Percentiles rank a stretch among this genome's conserved stretches.
These are phyloP conservation scores for Athene noctua DNA, from an alignment of 2,113 vertebrate genomes.

Conservation along the genomic window DNA sequence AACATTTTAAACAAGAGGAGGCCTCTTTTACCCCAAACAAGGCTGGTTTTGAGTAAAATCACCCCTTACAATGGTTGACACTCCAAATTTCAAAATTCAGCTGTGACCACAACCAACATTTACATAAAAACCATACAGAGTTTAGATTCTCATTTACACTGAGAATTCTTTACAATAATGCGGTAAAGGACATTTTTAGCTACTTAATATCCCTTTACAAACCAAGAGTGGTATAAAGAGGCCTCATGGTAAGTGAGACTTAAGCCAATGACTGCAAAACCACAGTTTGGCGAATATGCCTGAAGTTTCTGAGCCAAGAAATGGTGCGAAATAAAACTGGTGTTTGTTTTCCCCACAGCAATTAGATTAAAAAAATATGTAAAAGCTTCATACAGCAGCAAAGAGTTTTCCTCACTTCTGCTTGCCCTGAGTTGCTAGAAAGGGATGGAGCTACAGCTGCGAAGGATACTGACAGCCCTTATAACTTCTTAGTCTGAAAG, in stretches of 20 bases:
- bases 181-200: constrained; percentile 42
- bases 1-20: constrained; percentile 53
- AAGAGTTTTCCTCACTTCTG: constrained; percentile 54
- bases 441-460: constrained; percentile 20
- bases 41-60: constrained; percentile 40
- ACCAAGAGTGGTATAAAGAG: constrained; percentile 40
- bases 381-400: constrained; percentile 50
- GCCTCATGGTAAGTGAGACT: constrained; percentile 51
- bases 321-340: constrained; percentile 67
- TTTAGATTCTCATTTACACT: constrained; percentile 37
- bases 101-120: constrained; percentile 25
- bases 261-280: constrained; percentile 53
- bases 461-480: background rate
- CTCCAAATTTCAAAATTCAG: constrained; percentile 33
- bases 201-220: constrained; percentile 52
- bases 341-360: constrained; percentile 61
- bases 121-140: constrained; percentile 35
- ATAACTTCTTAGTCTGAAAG: background rate
- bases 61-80: constrained; percentile 33
- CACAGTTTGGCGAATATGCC: constrained; percentile 44
- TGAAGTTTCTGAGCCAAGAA: constrained; percentile 39
- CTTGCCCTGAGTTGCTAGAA: constrained; percentile 44
- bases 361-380: constrained; percentile 64
- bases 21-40: constrained; percentile 51
- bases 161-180: constrained; percentile 48